Evolutionary conservation across 2,888 invertebrate genomes (phyloP), one percentile per base, ranked within the genome.

Genomic region (Rhamnusium bicolor): DNA sequence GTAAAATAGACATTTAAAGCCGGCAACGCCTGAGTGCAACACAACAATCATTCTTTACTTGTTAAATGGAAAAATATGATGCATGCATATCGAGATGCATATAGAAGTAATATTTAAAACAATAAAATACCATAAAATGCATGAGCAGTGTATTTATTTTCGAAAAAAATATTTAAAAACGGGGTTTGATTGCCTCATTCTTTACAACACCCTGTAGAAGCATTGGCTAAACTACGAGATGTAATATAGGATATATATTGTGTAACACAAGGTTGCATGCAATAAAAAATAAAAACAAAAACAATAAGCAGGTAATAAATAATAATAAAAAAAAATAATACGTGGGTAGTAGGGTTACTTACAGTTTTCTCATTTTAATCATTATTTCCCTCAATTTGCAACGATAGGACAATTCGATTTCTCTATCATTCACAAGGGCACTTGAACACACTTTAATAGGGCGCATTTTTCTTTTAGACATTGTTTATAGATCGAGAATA

Each of bases 361-460:
- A 80, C 79, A 77, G 27, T 70, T 77, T 77, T 40, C 71, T 75
- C 79, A 78, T 78, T 73, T 79, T 78, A 53, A 74, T 78, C 73
- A 73, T 79, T 49, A 79, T 73, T 63, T 60, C 71, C 69, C 67
- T 75, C 71, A 77, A 71, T 65, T 61, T 66, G 27, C 65, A 69
- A 18, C 60, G 46, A 72, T 71, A 67, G 47, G 67, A 79, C 40
- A 80, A 51, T 54, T 81, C 81, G 46, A 79, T 70, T 73, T 81
- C 79, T 16, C 78, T 74, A 72, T 75, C 66, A 71, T 77, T 73
- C 60, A 80, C 71, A 62, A 81, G 61, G 32, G 76, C 72, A 70
- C 63, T 77, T 14, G 73, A 67, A 68, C 78, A 75, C 76, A 81
- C 75, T 76, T 75, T 81, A 53, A 77, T 27, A 29, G 78, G 78